Evolutionary conservation across 2,797 vertebrate species (phyloP).

Genomic region (Chiloscyllium punctatum): DNA sequence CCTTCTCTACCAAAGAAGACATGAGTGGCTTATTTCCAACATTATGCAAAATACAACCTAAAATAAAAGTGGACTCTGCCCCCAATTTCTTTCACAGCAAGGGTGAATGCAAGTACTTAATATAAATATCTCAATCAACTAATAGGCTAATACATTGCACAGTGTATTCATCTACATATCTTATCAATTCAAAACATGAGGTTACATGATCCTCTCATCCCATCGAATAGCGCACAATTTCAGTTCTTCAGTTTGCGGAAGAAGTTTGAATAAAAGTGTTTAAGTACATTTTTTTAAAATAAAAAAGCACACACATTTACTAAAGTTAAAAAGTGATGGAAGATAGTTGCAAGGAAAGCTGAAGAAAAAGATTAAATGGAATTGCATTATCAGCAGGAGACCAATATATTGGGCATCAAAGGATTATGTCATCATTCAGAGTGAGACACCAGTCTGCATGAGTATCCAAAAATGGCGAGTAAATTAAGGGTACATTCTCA

Average conservation of each 20-base stretch:
- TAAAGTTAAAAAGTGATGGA: background rate
- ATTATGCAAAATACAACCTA: background rate
- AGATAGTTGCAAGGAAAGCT: background rate
- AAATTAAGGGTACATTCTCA: background rate
- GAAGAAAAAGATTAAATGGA: background rate
- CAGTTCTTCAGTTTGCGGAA: background rate
- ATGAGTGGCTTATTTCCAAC: background rate
- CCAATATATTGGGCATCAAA: background rate
- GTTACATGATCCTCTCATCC: background rate
- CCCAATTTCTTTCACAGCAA: background rate
- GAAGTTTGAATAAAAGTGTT: background rate
- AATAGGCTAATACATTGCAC: background rate
- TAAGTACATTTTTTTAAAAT: background rate
- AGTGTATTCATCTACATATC: background rate
- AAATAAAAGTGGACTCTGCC: background rate
- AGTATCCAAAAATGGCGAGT: background rate
- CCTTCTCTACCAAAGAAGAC: background rate
- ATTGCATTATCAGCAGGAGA: background rate
- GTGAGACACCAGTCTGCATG: background rate
- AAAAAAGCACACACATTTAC: background rate
- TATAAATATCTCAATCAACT: constrained; percentile 13
- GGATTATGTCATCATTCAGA: background rate
- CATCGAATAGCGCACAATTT: too few relatives aligned
- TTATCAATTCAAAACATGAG: background rate
- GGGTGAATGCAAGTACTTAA: background rate